phyloP scores from a whole-genome alignment of 1,140 invertebrate species.

The Brachionus asplanchnoidis region DNA sequence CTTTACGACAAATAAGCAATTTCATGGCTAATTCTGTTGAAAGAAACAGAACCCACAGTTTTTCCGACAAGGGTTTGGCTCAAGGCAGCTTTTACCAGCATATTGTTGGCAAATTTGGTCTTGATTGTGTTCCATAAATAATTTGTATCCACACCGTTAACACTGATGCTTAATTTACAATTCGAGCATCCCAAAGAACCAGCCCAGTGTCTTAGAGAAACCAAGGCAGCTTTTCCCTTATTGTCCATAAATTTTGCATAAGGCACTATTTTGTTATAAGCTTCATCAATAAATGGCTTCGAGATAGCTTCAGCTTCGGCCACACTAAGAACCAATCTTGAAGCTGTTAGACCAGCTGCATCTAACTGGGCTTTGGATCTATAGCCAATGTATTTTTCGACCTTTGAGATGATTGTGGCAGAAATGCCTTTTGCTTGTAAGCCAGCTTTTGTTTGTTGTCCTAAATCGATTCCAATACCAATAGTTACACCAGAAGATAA shows the following conservation, averaged over 20 bases:
- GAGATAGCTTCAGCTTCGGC: conserved; percentile 20
- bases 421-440: background rate
- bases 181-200: conserved; percentile 10
- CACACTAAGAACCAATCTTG: background rate
- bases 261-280: background rate
- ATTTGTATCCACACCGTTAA: background rate
- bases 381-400: conserved; percentile 14
- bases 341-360: background rate
- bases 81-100: background rate
- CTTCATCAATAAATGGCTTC: conserved; percentile 7
- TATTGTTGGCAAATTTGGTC: background rate
- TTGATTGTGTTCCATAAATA: conserved; percentile 20
- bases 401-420: background rate
- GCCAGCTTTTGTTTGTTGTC: conserved; percentile 12
- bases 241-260: background rate
- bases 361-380: conserved; percentile 2
- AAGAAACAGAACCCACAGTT: background rate
- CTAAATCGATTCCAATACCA: conserved; percentile 21
- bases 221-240: conserved; percentile 1
- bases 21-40: background rate
- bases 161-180: background rate
- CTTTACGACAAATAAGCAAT: background rate
- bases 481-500: background rate
- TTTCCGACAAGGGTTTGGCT: background rate
- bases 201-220: conserved; percentile 22